Evolutionary conservation across 2,888 invertebrate genomes (phyloP).

Genomic region (Acleris cristana): DNA sequence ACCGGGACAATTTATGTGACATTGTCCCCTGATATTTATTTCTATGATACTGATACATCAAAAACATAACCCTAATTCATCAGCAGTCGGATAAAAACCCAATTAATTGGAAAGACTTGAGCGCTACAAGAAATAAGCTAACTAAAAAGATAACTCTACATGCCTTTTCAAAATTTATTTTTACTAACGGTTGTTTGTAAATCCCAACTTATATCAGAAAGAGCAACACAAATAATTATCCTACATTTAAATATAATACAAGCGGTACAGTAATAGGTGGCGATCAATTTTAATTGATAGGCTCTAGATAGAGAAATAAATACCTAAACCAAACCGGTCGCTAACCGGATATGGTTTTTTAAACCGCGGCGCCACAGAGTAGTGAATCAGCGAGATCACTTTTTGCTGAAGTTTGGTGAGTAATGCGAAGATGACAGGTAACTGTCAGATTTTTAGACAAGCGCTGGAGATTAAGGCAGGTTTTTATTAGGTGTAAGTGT

Average conservation of each 20-base stretch:
- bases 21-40: no score
- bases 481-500: no score
- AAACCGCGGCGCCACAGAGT: constrained; percentile 30
- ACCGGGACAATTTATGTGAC: no score
- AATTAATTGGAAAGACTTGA: no score
- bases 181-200: background rate
- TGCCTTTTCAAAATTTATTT: no score
- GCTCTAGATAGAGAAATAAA: constrained; percentile 35
- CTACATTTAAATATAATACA: constrained; percentile 13
- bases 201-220: background rate
- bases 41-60: no score
- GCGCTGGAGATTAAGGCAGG: background rate
- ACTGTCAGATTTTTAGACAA: constrained; percentile 21
- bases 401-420: constrained; percentile 18
- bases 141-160: no score
- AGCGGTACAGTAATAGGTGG: constrained; percentile 27
- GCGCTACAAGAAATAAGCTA: no score
- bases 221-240: constrained; percentile 7
- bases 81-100: no score
- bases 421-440: constrained; percentile 22
- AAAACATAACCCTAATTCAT: no score
- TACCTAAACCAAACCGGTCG: constrained; percentile 46
- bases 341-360: constrained; percentile 49
- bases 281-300: constrained; percentile 38
- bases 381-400: constrained; percentile 22